A percentile compares a stretch with the other conserved stretches of the same genome.
These are phyloP conservation scores for Semnopithecus entellus DNA, from an alignment of 2,113 vertebrate species.

Conservation along the genomic window DNA sequence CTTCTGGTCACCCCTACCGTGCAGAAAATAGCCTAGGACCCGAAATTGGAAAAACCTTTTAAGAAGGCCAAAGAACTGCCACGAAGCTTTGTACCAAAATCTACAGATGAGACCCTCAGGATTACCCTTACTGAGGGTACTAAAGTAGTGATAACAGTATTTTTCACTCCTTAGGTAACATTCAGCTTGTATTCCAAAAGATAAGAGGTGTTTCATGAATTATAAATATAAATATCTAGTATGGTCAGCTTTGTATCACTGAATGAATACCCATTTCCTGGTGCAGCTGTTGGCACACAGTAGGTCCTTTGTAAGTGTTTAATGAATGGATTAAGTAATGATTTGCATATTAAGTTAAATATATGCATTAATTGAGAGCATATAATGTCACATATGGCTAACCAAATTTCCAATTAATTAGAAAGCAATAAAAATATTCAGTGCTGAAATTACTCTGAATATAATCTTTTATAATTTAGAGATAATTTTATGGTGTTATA, in stretches of 20 bases:
- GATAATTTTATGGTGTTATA: not conserved
- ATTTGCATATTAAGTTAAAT: not conserved
- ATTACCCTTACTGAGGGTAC: not conserved
- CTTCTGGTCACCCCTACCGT: not conserved
- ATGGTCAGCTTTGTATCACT: not conserved
- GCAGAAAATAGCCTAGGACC: not conserved
- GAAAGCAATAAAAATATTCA: not conserved
- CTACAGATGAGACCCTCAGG: not conserved
- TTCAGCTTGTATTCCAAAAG: not conserved
- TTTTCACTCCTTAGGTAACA: not conserved
- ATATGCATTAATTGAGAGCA: not conserved
- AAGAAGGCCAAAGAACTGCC: not conserved
- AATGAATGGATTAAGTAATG: slow-evolving; percentile 24
- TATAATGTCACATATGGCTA: not conserved
- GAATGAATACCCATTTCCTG: not conserved
- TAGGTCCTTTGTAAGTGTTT: not conserved
- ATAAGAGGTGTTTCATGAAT: not conserved
- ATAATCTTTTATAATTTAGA: slow-evolving; percentile 19
- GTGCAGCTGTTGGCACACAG: not conserved
- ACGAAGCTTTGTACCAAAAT: not conserved
- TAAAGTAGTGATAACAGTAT: not conserved
- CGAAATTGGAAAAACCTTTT: not conserved
- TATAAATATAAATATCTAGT: not conserved
- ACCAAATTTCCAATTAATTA: slow-evolving; percentile 15
- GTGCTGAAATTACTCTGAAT: not conserved